Evolutionary conservation across 2,113 vertebrate species (phyloP).

Genomic region (Mastomys coucha): DNA sequence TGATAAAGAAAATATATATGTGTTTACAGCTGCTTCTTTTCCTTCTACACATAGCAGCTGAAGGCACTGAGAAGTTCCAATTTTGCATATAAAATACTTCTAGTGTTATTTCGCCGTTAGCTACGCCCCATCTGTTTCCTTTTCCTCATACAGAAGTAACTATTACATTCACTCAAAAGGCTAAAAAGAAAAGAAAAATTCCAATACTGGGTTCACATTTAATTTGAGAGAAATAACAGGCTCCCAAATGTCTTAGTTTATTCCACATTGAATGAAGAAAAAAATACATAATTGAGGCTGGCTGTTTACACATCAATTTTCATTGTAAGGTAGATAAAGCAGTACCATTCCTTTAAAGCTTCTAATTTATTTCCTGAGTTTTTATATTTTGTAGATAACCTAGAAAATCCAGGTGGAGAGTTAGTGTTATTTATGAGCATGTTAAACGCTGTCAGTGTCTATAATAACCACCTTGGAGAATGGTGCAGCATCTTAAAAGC

Average conservation of each 20-base stretch:
- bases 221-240: constrained; percentile 62
- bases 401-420: constrained; percentile 61
- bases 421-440: constrained; percentile 63
- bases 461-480: constrained; percentile 89
- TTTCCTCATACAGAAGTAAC: constrained; percentile 13
- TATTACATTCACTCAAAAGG: constrained; percentile 49
- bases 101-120: constrained; percentile 48
- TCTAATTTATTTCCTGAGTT: constrained; percentile 25
- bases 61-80: constrained; percentile 14
- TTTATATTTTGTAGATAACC: constrained; percentile 55
- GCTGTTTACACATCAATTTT: constrained; percentile 69
- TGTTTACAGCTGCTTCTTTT: constrained; percentile 30
- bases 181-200: constrained; percentile 59
- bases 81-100: constrained; percentile 65
- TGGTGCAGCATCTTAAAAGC: constrained; percentile 78
- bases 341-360: constrained; percentile 15
- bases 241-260: constrained; percentile 52
- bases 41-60: neutral
- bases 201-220: constrained; percentile 61
- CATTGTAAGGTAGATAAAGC: constrained; percentile 74
- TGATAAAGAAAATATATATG: constrained; percentile 40
- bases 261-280: constrained; percentile 63
- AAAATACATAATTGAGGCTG: constrained; percentile 50
- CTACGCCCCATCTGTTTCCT: constrained; percentile 64
- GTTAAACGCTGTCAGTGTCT: constrained; percentile 73